phyloP scores from a whole-genome alignment of 2,113 vertebrate genomes.

The Myxocyprinus asiaticus region DNA sequence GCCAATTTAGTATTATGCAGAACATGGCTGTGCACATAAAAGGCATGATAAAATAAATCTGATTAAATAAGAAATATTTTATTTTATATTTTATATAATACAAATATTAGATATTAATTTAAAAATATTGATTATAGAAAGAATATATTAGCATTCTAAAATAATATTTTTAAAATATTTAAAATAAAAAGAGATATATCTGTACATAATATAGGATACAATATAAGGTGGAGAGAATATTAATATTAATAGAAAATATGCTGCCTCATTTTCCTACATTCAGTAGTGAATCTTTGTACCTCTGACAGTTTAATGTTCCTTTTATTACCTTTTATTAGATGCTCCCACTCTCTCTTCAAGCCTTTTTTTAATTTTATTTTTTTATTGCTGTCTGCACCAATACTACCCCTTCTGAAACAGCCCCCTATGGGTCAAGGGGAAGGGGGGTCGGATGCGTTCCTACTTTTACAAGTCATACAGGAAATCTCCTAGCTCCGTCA shows the following conservation, averaged over 20 bases:
- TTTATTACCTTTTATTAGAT: not conserved
- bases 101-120: too few relatives aligned
- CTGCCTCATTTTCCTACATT: too few relatives aligned
- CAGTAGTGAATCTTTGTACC: not conserved
- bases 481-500: constrained; percentile 45
- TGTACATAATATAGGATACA: not conserved
- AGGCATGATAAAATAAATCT: too few relatives aligned
- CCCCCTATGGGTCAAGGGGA: not conserved
- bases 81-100: too few relatives aligned
- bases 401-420: not conserved
- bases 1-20: too few relatives aligned
- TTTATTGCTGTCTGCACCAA: not conserved
- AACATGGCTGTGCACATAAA: too few relatives aligned
- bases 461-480: constrained; percentile 49
- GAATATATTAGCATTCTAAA: too few relatives aligned
- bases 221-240: not conserved
- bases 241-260: too few relatives aligned
- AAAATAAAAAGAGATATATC: too few relatives aligned
- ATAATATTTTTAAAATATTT: not conserved
- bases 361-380: too few relatives aligned
- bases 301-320: constrained; percentile 2
- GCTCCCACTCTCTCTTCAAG: constrained; percentile 8
- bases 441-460: constrained; percentile 31
- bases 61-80: too few relatives aligned
- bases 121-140: too few relatives aligned